phyloP scores from a whole-genome alignment of 2,113 vertebrate species.

The Gymnarchus niloticus region DNA sequence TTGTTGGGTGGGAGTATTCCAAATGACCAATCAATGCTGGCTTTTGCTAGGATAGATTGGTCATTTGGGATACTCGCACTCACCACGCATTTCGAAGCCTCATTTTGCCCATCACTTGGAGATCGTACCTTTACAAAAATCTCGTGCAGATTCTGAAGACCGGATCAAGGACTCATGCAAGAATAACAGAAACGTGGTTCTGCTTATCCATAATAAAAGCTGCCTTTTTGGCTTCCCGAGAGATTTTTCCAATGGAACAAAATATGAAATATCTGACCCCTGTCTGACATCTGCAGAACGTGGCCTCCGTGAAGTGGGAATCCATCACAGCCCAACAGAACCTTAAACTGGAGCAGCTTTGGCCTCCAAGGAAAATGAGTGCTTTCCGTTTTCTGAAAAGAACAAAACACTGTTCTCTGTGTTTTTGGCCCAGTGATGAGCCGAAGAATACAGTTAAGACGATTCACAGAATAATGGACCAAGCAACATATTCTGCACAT shows the following conservation, averaged over 20 bases:
- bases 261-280: constrained; percentile 1
- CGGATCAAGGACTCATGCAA: background rate
- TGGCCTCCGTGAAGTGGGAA: background rate
- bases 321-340: background rate
- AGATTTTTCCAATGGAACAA: constrained; percentile 14
- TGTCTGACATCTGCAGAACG: background rate
- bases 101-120: background rate
- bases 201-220: background rate
- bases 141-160: background rate
- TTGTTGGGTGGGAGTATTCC: no score
- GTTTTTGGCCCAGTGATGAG: background rate
- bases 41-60: no score
- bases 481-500: no score
- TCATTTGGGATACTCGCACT: no score
- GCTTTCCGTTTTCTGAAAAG: background rate
- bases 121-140: constrained; percentile 5
- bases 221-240: background rate
- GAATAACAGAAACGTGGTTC: background rate
- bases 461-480: no score
- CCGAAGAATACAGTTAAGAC: background rate
- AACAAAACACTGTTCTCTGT: background rate
- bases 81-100: no score
- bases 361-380: background rate
- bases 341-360: background rate
- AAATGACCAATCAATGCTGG: no score